Percentiles rank a stretch among this genome's conserved stretches.
These are phyloP conservation scores for Leucoma salicis DNA, from an alignment of 2,888 invertebrate genomes.

Conservation along the genomic window DNA sequence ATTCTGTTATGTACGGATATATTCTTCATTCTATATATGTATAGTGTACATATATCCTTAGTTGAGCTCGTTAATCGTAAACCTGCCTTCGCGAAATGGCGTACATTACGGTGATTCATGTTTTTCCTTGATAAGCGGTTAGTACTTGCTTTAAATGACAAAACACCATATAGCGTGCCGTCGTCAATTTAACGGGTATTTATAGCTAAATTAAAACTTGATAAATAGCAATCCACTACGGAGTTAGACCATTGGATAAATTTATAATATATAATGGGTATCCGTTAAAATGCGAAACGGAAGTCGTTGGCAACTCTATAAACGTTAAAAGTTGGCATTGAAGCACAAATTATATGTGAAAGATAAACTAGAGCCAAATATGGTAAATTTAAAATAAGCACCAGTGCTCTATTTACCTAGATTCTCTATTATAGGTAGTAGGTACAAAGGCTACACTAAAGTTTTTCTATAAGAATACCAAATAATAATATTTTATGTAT, in stretches of 20 bases:
- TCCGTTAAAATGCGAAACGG: constrained; percentile 43
- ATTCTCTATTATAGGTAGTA: too few relatives aligned
- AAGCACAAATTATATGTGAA: constrained; percentile 45
- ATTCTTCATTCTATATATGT: constrained; percentile 10
- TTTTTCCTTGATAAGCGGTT: constrained; percentile 34
- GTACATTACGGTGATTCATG: constrained; percentile 36
- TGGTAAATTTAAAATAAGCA: too few relatives aligned
- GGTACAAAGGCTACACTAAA: too few relatives aligned
- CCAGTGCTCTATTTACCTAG: too few relatives aligned
- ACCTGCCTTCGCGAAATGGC: constrained; percentile 24
- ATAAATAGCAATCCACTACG: constrained; percentile 34
- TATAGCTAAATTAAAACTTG: constrained; percentile 33
- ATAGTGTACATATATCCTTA: constrained; percentile 26
- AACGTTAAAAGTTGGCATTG: constrained; percentile 51
- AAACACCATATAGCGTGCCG: constrained; percentile 43
- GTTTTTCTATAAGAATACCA: too few relatives aligned
- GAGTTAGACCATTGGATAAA: constrained; percentile 25
- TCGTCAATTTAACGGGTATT: constrained; percentile 37
- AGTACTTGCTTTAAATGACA: constrained; percentile 36
- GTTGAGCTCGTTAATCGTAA: too few relatives aligned
- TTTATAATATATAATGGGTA: constrained; percentile 27
- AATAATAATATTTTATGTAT: too few relatives aligned
- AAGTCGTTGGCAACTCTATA: constrained; percentile 44
- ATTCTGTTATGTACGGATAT: neutral
- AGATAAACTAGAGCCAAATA: constrained; percentile 53